These are phyloP conservation scores for Ryuthela nishihirai DNA, from an alignment of 2,888 invertebrate species.

Conservation along the genomic window DNA sequence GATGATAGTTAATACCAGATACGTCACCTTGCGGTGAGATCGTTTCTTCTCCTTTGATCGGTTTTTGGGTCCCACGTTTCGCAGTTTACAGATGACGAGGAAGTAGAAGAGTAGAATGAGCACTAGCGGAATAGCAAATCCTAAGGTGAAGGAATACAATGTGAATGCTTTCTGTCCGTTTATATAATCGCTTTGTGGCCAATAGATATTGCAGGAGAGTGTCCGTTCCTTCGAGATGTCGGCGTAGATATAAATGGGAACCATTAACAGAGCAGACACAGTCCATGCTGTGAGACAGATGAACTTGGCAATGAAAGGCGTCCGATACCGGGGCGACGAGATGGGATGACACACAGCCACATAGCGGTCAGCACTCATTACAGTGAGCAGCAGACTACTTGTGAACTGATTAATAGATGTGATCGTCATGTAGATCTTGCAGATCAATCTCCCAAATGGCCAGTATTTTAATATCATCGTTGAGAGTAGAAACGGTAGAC, in stretches of 20 bases:
- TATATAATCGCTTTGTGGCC: constrained; percentile 63
- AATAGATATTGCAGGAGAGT: constrained; percentile 68
- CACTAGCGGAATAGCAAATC: constrained; percentile 78
- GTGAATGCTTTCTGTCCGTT: constrained; percentile 74
- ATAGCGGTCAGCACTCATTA: constrained; percentile 90
- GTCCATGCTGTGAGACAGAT: constrained; percentile 85
- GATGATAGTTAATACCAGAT: constrained; percentile 82
- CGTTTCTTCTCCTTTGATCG: constrained; percentile 86
- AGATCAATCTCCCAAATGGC: constrained; percentile 82
- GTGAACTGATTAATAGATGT: constrained; percentile 91
- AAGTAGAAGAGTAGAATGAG: constrained; percentile 84
- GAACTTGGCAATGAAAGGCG: constrained; percentile 72
- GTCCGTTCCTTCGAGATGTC: constrained; percentile 54
- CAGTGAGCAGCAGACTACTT: constrained; percentile 81
- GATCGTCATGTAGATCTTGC: constrained; percentile 82
- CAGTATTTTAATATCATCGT: constrained; percentile 76
- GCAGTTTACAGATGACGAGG: constrained; percentile 77
- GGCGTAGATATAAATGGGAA: constrained; percentile 82
- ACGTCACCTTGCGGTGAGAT: constrained; percentile 83
- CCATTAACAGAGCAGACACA: constrained; percentile 77
- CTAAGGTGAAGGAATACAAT: constrained; percentile 78
- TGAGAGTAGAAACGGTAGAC: constrained; percentile 80
- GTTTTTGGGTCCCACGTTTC: constrained; percentile 80
- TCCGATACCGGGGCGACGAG: constrained; percentile 75
- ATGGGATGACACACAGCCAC: constrained; percentile 92